Evolutionary conservation across 2,113 vertebrate genomes (phyloP).

Genomic region (Vulpes lagopus): DNA sequence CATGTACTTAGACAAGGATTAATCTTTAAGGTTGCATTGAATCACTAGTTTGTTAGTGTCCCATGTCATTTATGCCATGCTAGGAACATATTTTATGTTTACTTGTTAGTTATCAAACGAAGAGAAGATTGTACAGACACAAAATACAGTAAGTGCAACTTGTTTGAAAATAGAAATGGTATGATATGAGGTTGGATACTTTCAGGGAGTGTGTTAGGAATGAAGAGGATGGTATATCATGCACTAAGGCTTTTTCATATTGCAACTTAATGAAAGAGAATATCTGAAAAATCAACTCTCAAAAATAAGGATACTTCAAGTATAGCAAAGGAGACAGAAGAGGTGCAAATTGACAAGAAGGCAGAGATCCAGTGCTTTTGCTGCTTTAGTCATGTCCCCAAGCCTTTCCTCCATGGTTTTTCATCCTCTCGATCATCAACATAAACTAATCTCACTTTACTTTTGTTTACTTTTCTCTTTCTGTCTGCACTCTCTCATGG

Average conservation of each 20-base stretch:
- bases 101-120: not conserved
- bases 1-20: not conserved
- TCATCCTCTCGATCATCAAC: too few species aligned
- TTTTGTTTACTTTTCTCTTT: rapidly evolving
- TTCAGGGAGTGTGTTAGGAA: not conserved
- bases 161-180: not conserved
- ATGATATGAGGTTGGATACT: not conserved
- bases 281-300: not conserved
- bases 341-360: not conserved
- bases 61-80: not conserved
- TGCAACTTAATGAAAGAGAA: not conserved
- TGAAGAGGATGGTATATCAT: not conserved
- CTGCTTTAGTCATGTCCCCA: rapidly evolving
- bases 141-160: not conserved
- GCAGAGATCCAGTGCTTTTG: rapidly evolving
- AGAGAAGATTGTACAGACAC: not conserved
- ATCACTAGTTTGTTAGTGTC: not conserved
- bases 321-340: not conserved
- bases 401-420: not conserved
- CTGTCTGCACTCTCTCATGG: not conserved
- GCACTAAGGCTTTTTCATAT: not conserved
- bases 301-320: not conserved
- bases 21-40: not conserved
- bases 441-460: not conserved
- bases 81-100: not conserved